Evolutionary conservation across 1,140 invertebrate genomes (phyloP), one percentile per base, ranked within the genome.

Genomic region (Heliconius congener): DNA sequence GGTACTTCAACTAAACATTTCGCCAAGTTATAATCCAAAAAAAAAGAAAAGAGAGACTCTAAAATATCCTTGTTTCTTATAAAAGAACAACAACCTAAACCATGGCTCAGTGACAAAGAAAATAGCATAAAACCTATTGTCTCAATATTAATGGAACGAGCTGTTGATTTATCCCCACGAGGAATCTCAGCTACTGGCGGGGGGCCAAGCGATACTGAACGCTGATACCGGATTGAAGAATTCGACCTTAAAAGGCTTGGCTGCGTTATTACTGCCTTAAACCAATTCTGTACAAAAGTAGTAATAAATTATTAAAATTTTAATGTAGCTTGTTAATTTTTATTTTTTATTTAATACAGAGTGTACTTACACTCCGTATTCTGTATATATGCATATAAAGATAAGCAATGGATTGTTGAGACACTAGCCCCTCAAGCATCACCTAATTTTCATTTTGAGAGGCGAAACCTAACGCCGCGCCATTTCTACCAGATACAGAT

Each of bases 81-180:
- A 23, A 57, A 57, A 6, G 0, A 57, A 76, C 52, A 76, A 71
- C 66, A 76, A 30, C 42, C 66, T 27, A 27, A 66, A 52, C 50
- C 52, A 76, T 34, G 75, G 75, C 66, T 27, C 42, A 6, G 39
- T 71, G 66, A 46, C 75, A 71, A 23, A 8, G 66, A 79, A 50
- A 75, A 79, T 55, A 55, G 50, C 34, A 79, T 55, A 75, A 46
- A 79, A 79, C 78, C 73, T 66, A 75, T 79, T 75, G 78, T 75
- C 55, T 57, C 78, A 52, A 52, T 75, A 75, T 79, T 79, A 79
- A 75, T 70, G 78, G 60, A 75, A 79, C 66, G 66, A 70, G 57
- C 78, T 70, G 78, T 74, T 75, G 78, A 79, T 75, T 79, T 79
- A 75, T 75, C 70, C 77, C 73, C 57, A 23, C 60, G 60, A 74